Percentiles rank a stretch among this genome's conserved stretches.
phyloP scores from a whole-genome alignment of 92 coral and sea anemone genomes.

The Nematostella vectensis region DNA sequence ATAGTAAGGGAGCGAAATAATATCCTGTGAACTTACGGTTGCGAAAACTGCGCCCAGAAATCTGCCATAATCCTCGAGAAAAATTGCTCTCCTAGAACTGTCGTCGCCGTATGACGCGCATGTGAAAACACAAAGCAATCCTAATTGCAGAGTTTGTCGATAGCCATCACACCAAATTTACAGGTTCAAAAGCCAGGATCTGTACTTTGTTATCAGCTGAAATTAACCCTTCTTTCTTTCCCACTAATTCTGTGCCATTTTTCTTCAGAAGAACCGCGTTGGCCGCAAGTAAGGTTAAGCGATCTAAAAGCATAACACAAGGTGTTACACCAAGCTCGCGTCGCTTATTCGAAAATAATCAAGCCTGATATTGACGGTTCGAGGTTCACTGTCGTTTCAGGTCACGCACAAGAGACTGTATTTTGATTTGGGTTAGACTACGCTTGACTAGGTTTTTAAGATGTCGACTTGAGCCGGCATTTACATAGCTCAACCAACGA shows the following conservation, averaged over 20 bases:
- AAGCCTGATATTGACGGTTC: no score
- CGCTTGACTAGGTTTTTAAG: conserved; percentile 26
- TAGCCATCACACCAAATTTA: not conserved
- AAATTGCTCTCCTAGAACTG: no score
- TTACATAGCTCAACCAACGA: conserved; percentile 29
- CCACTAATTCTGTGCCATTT: not conserved
- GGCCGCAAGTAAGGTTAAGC: conserved; percentile 7
- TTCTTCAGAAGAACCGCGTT: not conserved
- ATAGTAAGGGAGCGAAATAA: no score
- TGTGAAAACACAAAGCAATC: conserved; percentile 2
- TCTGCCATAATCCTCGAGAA: conserved; percentile 60
- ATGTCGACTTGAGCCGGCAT: conserved; percentile 27
- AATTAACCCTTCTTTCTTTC: conserved; percentile 2
- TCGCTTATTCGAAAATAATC: no score
- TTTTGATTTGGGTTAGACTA: conserved; percentile 23
- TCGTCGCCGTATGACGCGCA: not conserved
- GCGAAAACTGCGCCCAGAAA: conserved; percentile 65
- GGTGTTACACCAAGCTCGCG: no score
- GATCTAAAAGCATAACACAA: no score
- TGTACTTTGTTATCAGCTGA: conserved; percentile 4
- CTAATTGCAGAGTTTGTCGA: no score
- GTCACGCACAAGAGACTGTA: no score
- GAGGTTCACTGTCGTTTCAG: no score
- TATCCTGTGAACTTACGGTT: conserved; percentile 84
- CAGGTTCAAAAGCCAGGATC: conserved; percentile 2